Evolutionary conservation across 2,888 invertebrate species (phyloP).

Genomic region (Dynastes tityus): DNA sequence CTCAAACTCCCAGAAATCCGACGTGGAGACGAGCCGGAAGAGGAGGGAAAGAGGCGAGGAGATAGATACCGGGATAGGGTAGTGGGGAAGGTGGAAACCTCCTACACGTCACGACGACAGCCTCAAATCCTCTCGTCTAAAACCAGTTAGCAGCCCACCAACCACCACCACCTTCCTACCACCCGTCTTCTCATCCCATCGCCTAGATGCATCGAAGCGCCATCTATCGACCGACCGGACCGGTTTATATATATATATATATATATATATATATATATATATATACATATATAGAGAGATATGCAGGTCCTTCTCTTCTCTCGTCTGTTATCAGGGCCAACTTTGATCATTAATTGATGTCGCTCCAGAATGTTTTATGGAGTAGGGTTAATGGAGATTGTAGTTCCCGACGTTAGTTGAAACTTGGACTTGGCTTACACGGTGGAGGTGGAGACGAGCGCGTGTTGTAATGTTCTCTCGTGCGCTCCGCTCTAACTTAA

Average conservation of each 20-base stretch:
- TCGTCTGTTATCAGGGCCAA: slow-evolving; percentile 60
- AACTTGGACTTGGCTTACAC: slow-evolving; percentile 51
- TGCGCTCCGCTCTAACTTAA: slow-evolving; percentile 56
- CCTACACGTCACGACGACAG: neutral
- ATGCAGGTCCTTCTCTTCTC: slow-evolving; percentile 49
- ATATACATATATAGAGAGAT: slow-evolving; percentile 25
- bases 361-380: slow-evolving; percentile 60
- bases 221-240: slow-evolving; percentile 17
- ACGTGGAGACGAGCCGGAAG: neutral
- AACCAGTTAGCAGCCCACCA: neutral
- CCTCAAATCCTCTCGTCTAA: slow-evolving; percentile 45
- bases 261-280: no score
- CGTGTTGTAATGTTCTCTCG: slow-evolving; percentile 56
- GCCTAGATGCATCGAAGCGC: slow-evolving; percentile 14
- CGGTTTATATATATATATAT: neutral
- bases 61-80: slow-evolving; percentile 6
- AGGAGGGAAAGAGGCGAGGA: neutral
- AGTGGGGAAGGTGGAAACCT: slow-evolving; percentile 25
- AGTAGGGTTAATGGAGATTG: slow-evolving; percentile 59
- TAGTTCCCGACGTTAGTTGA: slow-evolving; percentile 3
- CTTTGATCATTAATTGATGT: slow-evolving; percentile 64
- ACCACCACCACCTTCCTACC: neutral
- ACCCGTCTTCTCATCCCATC: neutral
- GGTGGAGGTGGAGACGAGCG: slow-evolving; percentile 35
- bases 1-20: slow-evolving; percentile 34